Base-by-base conservation (phyloP, 92 coral and sea anemone genomes). In the Porites lobata region DNA sequence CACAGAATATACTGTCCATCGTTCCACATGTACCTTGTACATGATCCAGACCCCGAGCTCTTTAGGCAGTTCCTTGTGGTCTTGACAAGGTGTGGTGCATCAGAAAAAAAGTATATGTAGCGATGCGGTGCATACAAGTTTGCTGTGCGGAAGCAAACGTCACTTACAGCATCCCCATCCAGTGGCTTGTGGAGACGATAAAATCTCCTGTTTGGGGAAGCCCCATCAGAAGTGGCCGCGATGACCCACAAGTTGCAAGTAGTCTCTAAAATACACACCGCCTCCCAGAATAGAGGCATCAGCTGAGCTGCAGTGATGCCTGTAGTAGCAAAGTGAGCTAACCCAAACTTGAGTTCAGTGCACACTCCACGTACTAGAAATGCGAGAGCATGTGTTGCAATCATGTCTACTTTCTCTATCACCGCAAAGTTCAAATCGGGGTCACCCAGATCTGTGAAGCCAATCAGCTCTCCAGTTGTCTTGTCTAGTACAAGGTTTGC, bases 371-470 rank as follows among this genome's bases (percentile, higher is more conserved):
- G 50, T 17, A 93, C 89, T 18, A 93, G 83, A 74, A 93, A 93
- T 51, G 85, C 92, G 53, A 90, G 56, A 51, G 93, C 93, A 86
- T 90, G 92, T 15, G 93, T 76, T 13, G 96, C 93, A 13, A 87
- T 77, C 26, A 69, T 85, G 78, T 89, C 89, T 24, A 57, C 56
- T 68, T 92, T 78, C 56, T 93, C 90, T 66, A 92, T 50, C 50
- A 76, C 80, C n/a, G 70, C 85, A 87, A 66, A 90, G 83, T 86
- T 90, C 29, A 90, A 29, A 24, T 90, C 91, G 15, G 80, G 91
- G 56, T 93, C 93, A 72, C 96, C 96, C 24, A 93, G 86, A 73
- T 93, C 96, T 17, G 93, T 86, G 71, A 90, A 93, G 21, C 94
- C 94, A 20, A 93, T 90, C 21, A 93, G 91, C 62, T 90, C 93